Evolutionary conservation across 1,140 invertebrate species (phyloP).

Genomic region (Trichonephila clavata): DNA sequence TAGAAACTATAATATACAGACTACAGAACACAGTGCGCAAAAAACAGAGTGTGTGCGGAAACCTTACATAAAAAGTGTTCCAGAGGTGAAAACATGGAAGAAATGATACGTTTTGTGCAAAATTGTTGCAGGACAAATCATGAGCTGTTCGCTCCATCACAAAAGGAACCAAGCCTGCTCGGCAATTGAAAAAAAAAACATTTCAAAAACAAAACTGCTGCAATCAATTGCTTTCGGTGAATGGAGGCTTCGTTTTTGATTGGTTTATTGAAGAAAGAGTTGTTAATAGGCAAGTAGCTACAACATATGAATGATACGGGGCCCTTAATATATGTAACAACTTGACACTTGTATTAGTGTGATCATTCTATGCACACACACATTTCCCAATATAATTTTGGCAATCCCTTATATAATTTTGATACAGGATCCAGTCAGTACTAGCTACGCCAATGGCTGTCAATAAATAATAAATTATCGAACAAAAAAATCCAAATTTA

Average conservation of each 20-base stretch:
- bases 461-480: no score
- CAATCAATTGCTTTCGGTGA: neutral
- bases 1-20: neutral
- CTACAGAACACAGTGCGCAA: constrained; percentile 23
- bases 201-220: neutral
- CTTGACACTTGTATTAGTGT: no score
- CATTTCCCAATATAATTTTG: no score
- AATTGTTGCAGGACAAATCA: constrained; percentile 10
- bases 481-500: no score
- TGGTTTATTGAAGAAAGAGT: no score
- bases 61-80: neutral
- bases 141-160: neutral
- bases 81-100: neutral
- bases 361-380: no score
- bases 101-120: constrained; percentile 28
- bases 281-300: no score
- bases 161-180: constrained; percentile 4
- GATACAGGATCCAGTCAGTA: no score
- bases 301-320: no score
- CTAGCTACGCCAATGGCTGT: no score
- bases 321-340: no score
- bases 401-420: no score
- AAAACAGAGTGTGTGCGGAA: constrained; percentile 5
- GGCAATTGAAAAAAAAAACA: neutral
- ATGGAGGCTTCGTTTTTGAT: neutral